Percentiles rank a stretch among this genome's conserved stretches.
Evolutionary conservation across 1,140 invertebrate genomes (phyloP).

Genomic region (Mactra quadrangularis): DNA sequence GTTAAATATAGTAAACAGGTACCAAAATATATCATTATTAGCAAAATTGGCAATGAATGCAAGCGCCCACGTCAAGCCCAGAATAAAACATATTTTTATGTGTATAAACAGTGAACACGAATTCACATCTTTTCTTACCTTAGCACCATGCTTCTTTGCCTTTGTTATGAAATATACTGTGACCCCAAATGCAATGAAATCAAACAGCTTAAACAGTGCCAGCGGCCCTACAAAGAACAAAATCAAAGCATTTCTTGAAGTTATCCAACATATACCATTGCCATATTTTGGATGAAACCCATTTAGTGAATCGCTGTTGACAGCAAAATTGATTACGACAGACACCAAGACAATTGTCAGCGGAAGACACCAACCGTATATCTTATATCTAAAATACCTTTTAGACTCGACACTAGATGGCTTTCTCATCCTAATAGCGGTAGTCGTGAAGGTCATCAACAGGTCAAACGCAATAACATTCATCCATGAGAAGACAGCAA

Average conservation of each 20-base stretch:
- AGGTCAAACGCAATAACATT: constrained; percentile 86
- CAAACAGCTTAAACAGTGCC: constrained; percentile 73
- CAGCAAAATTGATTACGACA: constrained; percentile 83
- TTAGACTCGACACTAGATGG: constrained; percentile 10
- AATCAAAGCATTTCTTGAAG: constrained; percentile 67
- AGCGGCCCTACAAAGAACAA: constrained; percentile 80
- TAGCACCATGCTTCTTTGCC: constrained; percentile 48
- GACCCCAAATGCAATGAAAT: constrained; percentile 74
- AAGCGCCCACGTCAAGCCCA: constrained; percentile 80
- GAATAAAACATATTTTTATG: constrained; percentile 82
- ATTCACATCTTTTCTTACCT: constrained; percentile 43
- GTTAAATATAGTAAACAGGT: constrained; percentile 12
- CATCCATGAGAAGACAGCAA: constrained; percentile 86
- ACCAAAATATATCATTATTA: background rate
- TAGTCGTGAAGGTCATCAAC: constrained; percentile 86
- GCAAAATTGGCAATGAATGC: background rate
- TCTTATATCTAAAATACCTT: background rate
- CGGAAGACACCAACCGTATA: constrained; percentile 70
- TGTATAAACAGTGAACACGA: constrained; percentile 83
- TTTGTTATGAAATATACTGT: constrained; percentile 83
- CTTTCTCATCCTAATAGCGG: constrained; percentile 57
- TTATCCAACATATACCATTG: constrained; percentile 83
- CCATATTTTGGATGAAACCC: constrained; percentile 67
- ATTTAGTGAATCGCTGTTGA: too few relatives aligned
- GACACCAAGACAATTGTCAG: constrained; percentile 82